Conservation (phyloP, 2,888 invertebrate genomes). For the Lordiphosa fenestrarum region DNA sequence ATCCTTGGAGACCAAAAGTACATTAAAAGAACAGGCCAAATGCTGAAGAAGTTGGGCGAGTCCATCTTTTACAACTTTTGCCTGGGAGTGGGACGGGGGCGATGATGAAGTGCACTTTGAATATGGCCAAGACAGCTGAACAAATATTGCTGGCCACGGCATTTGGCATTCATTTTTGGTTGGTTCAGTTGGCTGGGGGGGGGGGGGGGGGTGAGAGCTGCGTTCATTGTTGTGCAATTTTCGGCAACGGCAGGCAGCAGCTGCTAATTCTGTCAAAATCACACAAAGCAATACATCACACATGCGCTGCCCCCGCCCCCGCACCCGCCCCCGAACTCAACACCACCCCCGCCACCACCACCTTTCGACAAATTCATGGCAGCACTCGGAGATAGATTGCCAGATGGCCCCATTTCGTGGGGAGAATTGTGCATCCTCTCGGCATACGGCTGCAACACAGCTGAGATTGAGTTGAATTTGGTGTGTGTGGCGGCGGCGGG, state of each 20-base stretch:
- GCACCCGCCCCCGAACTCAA: background rate
- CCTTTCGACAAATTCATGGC: conserved; percentile 64
- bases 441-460: conserved; percentile 19
- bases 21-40: conserved; percentile 24
- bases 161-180: conserved; percentile 4
- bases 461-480: conserved; percentile 42
- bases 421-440: conserved; percentile 14
- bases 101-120: conserved; percentile 19
- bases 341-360: background rate
- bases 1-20: conserved; percentile 64
- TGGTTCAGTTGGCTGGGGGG: no score
- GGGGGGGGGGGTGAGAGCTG: background rate
- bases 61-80: conserved; percentile 1
- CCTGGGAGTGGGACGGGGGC: background rate
- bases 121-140: conserved; percentile 24
- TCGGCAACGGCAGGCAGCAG: conserved; percentile 52
- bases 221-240: conserved; percentile 58
- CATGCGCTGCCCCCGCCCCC: conserved; percentile 26
- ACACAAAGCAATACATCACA: conserved; percentile 72
- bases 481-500: conserved; percentile 5
- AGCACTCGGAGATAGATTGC: conserved; percentile 68
- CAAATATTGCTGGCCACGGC: conserved; percentile 28
- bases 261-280: conserved; percentile 73
- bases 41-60: background rate
- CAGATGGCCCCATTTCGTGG: conserved; percentile 39